phyloP scores from a whole-genome alignment of 2,888 invertebrate genomes.

The Ommatoiulus sabulosus region DNA sequence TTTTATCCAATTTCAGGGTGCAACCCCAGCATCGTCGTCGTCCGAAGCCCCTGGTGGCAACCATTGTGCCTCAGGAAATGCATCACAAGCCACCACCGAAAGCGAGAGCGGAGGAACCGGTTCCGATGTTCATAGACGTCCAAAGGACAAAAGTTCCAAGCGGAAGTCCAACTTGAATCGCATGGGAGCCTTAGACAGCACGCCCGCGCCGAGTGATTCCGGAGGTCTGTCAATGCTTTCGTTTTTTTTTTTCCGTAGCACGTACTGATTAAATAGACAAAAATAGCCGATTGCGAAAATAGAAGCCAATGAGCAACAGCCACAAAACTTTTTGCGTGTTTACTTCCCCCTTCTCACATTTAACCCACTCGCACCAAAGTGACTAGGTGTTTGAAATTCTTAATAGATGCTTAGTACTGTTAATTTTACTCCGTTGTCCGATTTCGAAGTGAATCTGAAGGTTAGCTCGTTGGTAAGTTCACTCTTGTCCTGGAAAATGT shows the following conservation, averaged over 20 bases:
- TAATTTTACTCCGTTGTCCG: too few relatives aligned
- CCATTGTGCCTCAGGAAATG: conserved; percentile 5
- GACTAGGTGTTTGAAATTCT: not conserved
- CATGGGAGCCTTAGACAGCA: conserved; percentile 70
- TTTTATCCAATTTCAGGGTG: not conserved
- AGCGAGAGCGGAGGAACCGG: conserved; percentile 57
- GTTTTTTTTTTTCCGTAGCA: not conserved
- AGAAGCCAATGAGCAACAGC: conserved; percentile 4
- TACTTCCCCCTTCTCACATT: not conserved
- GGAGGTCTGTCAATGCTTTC: conserved; percentile 44
- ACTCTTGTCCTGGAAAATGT: too few relatives aligned
- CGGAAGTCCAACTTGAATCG: conserved; percentile 77
- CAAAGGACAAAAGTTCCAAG: conserved; percentile 75
- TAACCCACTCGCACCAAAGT: not conserved
- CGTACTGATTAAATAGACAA: not conserved
- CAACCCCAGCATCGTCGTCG: conserved; percentile 51
- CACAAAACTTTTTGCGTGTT: conserved; percentile 4
- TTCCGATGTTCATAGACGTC: conserved; percentile 38
- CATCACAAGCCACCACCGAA: conserved; percentile 50
- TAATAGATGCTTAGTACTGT: too few relatives aligned
- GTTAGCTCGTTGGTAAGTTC: too few relatives aligned
- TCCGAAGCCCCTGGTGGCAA: conserved; percentile 42
- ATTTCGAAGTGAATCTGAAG: too few relatives aligned
- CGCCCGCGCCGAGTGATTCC: conserved; percentile 54
- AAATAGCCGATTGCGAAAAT: not conserved